Conservation (phyloP, 2,113 vertebrate species). For the Coptodon rendalli region DNA sequence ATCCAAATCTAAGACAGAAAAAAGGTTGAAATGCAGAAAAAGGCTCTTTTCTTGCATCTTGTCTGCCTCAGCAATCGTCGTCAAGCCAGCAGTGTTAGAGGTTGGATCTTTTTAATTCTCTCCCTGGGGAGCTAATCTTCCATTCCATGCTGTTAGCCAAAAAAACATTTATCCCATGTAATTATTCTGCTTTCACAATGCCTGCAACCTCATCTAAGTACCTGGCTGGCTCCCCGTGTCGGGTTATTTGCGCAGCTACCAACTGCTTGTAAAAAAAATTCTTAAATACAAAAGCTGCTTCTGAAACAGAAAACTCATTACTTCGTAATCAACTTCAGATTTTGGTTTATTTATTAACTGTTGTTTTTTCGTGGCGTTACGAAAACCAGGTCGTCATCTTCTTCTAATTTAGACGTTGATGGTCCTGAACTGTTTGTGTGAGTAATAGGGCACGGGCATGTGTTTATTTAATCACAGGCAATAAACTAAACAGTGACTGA, state of each 20-base stretch:
- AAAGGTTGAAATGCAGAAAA: not conserved
- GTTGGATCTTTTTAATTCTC: constrained; percentile 38
- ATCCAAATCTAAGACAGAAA: not conserved
- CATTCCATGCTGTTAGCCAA: constrained; percentile 39
- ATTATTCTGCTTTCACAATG: constrained; percentile 55
- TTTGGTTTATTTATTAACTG: constrained; percentile 8
- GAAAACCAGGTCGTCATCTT: constrained; percentile 14
- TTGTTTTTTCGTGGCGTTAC: not conserved
- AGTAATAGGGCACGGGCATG: not conserved
- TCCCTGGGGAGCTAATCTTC: constrained; percentile 50
- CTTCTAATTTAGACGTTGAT: constrained; percentile 6
- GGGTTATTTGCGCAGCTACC: constrained; percentile 32
- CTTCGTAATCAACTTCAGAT: constrained; percentile 37
- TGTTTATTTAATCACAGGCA: not conserved
- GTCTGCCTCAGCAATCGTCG: constrained; percentile 2
- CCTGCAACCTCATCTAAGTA: constrained; percentile 11
- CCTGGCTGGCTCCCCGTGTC: constrained; percentile 5
- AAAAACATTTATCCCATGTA: constrained; percentile 38
- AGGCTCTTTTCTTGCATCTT: constrained; percentile 5
- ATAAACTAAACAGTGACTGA: not conserved
- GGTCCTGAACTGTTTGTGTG: not conserved
- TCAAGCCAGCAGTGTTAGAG: constrained; percentile 5
- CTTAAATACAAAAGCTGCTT: not conserved
- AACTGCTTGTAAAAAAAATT: constrained; percentile 42
- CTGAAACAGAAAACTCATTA: constrained; percentile 27